Evolutionary conservation across 2,113 vertebrate species (phyloP).

Genomic region (Stigmatopora argus): DNA sequence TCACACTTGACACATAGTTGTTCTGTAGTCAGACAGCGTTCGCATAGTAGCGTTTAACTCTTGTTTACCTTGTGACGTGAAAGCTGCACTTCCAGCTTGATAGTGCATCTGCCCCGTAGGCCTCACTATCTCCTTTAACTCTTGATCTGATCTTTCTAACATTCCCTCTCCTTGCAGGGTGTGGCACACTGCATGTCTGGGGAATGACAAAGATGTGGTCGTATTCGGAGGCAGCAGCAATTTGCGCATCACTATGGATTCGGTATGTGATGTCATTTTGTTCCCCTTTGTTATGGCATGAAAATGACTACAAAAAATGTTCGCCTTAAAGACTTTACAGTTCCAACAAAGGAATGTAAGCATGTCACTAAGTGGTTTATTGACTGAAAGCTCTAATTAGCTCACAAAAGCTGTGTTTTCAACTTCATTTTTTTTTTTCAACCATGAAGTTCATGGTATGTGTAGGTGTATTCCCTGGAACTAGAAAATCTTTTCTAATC

Average conservation of each 20-base stretch:
- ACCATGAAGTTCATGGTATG: neutral
- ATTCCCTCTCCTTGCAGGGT: slow-evolving; percentile 65
- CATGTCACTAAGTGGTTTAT: slow-evolving; percentile 22
- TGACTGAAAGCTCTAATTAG: slow-evolving; percentile 2
- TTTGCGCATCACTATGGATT: slow-evolving; percentile 80
- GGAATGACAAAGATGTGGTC: slow-evolving; percentile 84
- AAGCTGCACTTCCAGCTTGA: neutral
- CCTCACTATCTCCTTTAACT: neutral
- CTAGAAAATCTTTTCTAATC: neutral
- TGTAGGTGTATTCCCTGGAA: neutral
- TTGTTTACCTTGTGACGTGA: neutral
- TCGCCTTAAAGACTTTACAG: neutral
- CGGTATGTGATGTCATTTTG: slow-evolving; percentile 66
- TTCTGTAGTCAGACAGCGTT: neutral
- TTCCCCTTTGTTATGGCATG: neutral
- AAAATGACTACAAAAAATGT: neutral
- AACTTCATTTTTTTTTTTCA: neutral
- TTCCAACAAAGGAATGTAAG: neutral
- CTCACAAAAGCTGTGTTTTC: neutral
- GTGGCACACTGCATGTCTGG: slow-evolving; percentile 88
- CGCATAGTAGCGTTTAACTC: neutral
- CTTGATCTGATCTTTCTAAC: neutral
- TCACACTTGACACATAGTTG: neutral
- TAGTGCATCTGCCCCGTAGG: neutral
- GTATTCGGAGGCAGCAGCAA: slow-evolving; percentile 92